These are phyloP conservation scores for Phalacrocorax carbo DNA, from an alignment of 2,113 vertebrate genomes.

Conservation along the genomic window DNA sequence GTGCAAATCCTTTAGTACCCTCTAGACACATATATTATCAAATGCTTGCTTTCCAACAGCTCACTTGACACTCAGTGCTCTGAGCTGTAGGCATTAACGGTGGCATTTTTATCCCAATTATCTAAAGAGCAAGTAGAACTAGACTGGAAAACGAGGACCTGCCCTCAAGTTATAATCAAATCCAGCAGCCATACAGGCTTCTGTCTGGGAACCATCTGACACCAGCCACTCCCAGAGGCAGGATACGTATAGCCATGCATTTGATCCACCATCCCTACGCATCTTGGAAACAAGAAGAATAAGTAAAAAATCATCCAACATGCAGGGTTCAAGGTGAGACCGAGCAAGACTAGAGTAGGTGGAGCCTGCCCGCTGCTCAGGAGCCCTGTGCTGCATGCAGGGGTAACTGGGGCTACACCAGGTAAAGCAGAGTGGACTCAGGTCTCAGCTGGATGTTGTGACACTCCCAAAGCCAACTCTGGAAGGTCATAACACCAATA, in stretches of 20 bases:
- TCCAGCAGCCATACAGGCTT: background rate
- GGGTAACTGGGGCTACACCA: rapidly evolving
- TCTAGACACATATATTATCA: background rate
- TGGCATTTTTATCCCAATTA: background rate
- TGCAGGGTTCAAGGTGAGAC: background rate
- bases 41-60: background rate
- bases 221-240: background rate
- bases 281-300: background rate
- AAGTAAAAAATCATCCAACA: rapidly evolving
- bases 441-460: background rate
- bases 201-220: background rate
- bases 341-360: background rate
- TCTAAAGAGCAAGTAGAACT: background rate
- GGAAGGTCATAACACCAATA: background rate
- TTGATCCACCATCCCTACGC: too few species aligned
- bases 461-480: background rate
- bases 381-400: background rate
- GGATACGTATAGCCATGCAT: background rate
- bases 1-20: background rate
- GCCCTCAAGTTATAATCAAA: background rate
- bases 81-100: background rate
- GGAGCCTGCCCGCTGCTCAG: background rate
- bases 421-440: background rate
- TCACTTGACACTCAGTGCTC: background rate
- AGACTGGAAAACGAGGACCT: background rate